A percentile compares a stretch with the other conserved stretches of the same genome.
Conservation (phyloP, 2,888 invertebrate genomes). For the Pseudanteris insignis region DNA sequence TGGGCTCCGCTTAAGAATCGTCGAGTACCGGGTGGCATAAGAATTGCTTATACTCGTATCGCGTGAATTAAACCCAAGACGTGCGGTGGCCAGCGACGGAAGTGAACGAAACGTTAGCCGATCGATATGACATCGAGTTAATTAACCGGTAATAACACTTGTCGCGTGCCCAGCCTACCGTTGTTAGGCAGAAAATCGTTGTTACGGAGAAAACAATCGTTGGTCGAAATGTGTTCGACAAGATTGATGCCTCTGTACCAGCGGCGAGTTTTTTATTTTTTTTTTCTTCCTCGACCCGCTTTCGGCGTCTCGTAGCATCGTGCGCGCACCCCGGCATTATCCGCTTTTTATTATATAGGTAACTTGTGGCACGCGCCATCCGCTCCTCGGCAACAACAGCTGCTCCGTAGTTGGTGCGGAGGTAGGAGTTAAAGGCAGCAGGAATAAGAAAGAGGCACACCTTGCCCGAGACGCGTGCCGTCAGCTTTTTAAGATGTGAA, state of each 20-base stretch:
- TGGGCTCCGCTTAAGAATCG: no score
- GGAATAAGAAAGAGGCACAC: conserved; percentile 55
- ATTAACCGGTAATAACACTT: no score
- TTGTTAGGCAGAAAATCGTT: no score
- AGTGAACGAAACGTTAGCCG: no score
- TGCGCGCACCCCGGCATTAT: conserved; percentile 61
- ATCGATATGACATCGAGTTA: no score
- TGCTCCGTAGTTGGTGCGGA: conserved; percentile 54
- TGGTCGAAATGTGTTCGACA: conserved; percentile 22
- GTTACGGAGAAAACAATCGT: conserved; percentile 23
- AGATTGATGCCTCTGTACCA: conserved; percentile 43
- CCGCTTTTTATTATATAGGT: conserved; percentile 60
- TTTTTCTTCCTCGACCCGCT: conserved; percentile 37
- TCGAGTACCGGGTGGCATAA: no score
- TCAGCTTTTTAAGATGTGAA: conserved; percentile 57
- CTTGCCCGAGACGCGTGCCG: conserved; percentile 57
- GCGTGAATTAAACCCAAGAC: no score
- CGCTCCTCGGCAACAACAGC: conserved; percentile 61
- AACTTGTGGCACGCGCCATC: conserved; percentile 67
- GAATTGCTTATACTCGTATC: no score
- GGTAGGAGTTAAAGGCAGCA: conserved; percentile 51
- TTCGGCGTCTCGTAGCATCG: conserved; percentile 51
- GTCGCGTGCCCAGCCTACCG: no score
- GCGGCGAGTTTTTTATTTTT: no score
- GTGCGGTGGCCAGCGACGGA: no score